A percentile compares a stretch with the other conserved stretches of the same genome.
Conservation (phyloP, 2,888 invertebrate genomes). For the Meandrusa payeni region DNA sequence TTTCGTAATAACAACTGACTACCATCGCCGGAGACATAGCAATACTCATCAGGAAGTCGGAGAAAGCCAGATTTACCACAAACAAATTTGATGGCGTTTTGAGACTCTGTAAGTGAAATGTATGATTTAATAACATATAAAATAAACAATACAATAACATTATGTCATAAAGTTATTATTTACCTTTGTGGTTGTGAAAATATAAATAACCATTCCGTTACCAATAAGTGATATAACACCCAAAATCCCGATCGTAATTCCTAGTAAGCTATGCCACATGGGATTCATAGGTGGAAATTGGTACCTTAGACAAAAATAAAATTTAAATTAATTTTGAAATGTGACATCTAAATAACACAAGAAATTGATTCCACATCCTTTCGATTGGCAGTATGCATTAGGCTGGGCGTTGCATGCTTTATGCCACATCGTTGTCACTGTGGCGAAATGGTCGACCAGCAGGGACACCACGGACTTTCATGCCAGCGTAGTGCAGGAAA, state of each 20-base stretch:
- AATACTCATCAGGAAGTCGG: constrained; percentile 94
- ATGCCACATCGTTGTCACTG: too few relatives aligned
- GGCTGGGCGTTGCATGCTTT: too few relatives aligned
- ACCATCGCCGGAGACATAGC: constrained; percentile 91
- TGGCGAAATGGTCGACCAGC: too few relatives aligned
- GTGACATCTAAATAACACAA: not conserved
- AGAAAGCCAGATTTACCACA: constrained; percentile 94
- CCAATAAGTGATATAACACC: constrained; percentile 85
- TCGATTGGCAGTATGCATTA: too few relatives aligned
- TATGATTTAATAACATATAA: too few relatives aligned
- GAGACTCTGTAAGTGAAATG: constrained; percentile 78
- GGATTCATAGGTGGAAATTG: constrained; percentile 95
- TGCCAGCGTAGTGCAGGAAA: too few relatives aligned
- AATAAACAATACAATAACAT: too few relatives aligned
- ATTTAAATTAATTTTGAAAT: too few relatives aligned
- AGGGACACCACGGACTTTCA: too few relatives aligned
- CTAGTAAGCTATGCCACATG: constrained; percentile 91
- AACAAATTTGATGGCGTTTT: constrained; percentile 95
- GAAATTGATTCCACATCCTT: too few relatives aligned
- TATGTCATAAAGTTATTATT: not conserved
- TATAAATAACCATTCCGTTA: constrained; percentile 88
- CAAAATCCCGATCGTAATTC: constrained; percentile 88
- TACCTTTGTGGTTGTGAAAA: constrained; percentile 86
- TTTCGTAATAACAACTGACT: constrained; percentile 90
- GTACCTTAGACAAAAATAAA: constrained; percentile 83